A percentile compares a stretch with the other conserved stretches of the same genome.
Conservation (phyloP, 2,113 vertebrate species). For the Gambusia affinis region DNA sequence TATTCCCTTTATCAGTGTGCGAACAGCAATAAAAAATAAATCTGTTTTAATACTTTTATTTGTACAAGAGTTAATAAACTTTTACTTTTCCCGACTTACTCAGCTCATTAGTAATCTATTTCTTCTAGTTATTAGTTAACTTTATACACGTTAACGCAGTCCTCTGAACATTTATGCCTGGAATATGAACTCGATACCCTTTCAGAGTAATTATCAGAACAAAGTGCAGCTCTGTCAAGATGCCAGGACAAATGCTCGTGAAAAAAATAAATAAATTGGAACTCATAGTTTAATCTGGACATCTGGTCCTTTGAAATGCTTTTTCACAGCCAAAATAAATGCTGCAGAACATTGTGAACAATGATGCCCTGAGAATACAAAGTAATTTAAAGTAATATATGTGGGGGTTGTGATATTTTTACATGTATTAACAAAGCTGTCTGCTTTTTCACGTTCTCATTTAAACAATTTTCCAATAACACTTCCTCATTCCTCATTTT, state of each 20-base stretch:
- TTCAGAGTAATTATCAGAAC: conserved; percentile 43
- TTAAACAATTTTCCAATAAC: too few relatives aligned
- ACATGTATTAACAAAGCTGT: too few relatives aligned
- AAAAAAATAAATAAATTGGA: conserved; percentile 27
- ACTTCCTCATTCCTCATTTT: too few relatives aligned
- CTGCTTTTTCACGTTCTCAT: too few relatives aligned
- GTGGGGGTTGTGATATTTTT: too few relatives aligned
- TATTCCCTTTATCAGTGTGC: too few relatives aligned
- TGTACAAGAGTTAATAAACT: too few relatives aligned
- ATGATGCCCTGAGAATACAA: not conserved
- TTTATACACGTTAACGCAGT: conserved; percentile 5
- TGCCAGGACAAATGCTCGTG: conserved; percentile 53
- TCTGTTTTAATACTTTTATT: too few relatives aligned
- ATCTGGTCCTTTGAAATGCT: conserved; percentile 55
- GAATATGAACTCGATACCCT: conserved; percentile 9
- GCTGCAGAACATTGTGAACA: conserved; percentile 20
- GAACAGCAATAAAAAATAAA: too few relatives aligned
- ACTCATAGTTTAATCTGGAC: conserved; percentile 47
- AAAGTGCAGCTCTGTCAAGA: conserved; percentile 51
- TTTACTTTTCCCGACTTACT: not conserved
- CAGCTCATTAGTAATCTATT: not conserved
- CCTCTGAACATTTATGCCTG: conserved; percentile 44
- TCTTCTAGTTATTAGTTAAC: not conserved
- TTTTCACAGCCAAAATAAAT: conserved; percentile 36
- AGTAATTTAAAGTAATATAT: not conserved